Evolutionary conservation across 2,113 vertebrate species (phyloP).

Genomic region (Burhinus bistriatus): DNA sequence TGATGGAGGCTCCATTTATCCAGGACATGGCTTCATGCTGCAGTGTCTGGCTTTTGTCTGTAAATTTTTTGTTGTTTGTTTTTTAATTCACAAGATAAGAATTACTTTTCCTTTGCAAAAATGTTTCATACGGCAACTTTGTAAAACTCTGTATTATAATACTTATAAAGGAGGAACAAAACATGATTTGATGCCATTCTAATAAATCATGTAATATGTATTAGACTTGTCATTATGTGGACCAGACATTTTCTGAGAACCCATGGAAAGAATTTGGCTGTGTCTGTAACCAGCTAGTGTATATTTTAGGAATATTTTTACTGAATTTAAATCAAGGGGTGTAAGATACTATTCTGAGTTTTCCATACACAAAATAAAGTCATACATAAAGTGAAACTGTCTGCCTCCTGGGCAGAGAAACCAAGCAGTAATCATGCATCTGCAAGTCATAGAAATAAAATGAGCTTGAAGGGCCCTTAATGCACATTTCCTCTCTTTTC

Average conservation of each 20-base stretch:
- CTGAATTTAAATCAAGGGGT: neutral
- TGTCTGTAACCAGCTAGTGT: neutral
- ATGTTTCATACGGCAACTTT: neutral
- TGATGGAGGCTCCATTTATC: neutral
- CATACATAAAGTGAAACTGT: neutral
- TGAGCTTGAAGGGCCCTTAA: neutral
- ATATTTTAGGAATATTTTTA: conserved; percentile 3
- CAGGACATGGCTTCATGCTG: neutral
- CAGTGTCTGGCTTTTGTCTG: neutral
- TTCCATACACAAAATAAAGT: neutral
- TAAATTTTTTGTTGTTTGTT: neutral
- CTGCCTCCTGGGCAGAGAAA: conserved; percentile 13
- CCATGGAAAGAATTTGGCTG: neutral
- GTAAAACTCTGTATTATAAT: neutral
- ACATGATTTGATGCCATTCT: neutral
- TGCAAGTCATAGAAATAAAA: neutral
- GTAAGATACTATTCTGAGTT: neutral
- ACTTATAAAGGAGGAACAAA: neutral
- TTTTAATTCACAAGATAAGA: neutral
- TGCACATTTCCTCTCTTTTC: neutral
- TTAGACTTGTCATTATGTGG: neutral
- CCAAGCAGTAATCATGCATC: neutral
- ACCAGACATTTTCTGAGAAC: neutral
- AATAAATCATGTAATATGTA: neutral
- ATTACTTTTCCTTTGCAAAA: neutral